Conservation (phyloP, 2,797 vertebrate genomes). For the Esox masquinongy region DNA sequence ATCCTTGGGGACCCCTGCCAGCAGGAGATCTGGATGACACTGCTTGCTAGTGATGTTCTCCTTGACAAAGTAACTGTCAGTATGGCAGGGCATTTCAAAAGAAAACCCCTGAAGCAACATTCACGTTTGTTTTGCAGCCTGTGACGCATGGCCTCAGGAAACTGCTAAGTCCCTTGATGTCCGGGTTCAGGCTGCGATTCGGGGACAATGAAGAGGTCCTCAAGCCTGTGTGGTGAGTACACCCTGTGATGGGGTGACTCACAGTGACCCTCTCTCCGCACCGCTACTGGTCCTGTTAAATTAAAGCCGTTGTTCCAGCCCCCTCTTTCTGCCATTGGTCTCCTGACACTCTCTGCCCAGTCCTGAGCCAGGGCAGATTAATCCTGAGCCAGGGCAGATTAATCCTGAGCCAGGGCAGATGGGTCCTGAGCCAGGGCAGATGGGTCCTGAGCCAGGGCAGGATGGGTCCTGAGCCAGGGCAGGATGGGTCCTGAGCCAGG, state of each 20-base stretch:
- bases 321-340: conserved; percentile 14
- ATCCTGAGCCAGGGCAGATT: not conserved
- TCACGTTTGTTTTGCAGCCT: conserved; percentile 25
- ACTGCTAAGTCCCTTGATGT: conserved; percentile 26
- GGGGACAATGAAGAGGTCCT: conserved; percentile 6
- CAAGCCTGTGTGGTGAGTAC: conserved; percentile 22
- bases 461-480: conserved; percentile 36
- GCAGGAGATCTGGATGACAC: not conserved
- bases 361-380: conserved; percentile 26
- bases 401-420: not conserved
- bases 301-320: conserved; percentile 49
- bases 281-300: conserved; percentile 36
- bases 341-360: conserved; percentile 37
- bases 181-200: conserved; percentile 22
- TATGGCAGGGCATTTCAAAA: conserved; percentile 23
- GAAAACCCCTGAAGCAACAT: conserved; percentile 17
- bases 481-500: conserved; percentile 14
- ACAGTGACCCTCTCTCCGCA: conserved; percentile 14
- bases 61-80: not conserved
- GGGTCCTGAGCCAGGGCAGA: not conserved
- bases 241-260: conserved; percentile 47
- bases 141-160: conserved; percentile 16
- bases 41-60: not conserved
- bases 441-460: not conserved
- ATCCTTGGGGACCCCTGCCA: not conserved